Base-by-base conservation (phyloP, 2,113 vertebrate genomes). In the Acinonyx jubatus region DNA sequence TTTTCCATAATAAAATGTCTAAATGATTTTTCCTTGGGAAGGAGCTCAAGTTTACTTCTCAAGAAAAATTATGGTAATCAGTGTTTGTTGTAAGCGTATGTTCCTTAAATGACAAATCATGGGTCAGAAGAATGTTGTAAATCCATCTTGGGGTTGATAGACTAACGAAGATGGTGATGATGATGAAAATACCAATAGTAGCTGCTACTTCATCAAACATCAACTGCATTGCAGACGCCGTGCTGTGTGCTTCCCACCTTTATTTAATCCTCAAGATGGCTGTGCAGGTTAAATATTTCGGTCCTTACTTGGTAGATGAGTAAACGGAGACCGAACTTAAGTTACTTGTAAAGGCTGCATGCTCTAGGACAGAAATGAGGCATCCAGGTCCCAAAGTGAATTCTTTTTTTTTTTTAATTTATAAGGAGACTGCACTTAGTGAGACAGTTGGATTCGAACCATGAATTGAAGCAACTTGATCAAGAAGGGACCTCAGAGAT, bases 221-320 rank as follows among this genome's bases (percentile, higher is more conserved):
- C 21, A 50, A 6, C 48, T 38, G 10, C 14, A 4, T 73, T 52
- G 33, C 6, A 16, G 68, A 19, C 16, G 7, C 38, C 29, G 4
- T 13, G 33, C 25, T 38, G 4, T 16, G 4, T 50, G 33, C n/a
- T 85, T 89, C 89, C 13, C 29, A n/a, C 78, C 33, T 55, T 84
- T 79, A 18, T 71, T 82, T 91, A n/a, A 88, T 71, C 36, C 68
- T 96, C n/a, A 65, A 71, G 31, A 41, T 38, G 50, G 61, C 21
- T 21, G 2, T 52, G 57, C 27, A 61, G 38, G 27, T 93, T 79
- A 83, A 45, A 55, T 63, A 36, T 48, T 97, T 85, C 71, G 71
- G 29, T 96, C 81, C 94, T 84, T 48, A 69, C 65, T 79, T 94
- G 69, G 27, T 83, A 93, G 41, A 79, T 92, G 94, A 94, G 93